A percentile compares a stretch with the other conserved stretches of the same genome.
Conservation (phyloP, 2,797 vertebrate species). For the Pelodytes ibericus region DNA sequence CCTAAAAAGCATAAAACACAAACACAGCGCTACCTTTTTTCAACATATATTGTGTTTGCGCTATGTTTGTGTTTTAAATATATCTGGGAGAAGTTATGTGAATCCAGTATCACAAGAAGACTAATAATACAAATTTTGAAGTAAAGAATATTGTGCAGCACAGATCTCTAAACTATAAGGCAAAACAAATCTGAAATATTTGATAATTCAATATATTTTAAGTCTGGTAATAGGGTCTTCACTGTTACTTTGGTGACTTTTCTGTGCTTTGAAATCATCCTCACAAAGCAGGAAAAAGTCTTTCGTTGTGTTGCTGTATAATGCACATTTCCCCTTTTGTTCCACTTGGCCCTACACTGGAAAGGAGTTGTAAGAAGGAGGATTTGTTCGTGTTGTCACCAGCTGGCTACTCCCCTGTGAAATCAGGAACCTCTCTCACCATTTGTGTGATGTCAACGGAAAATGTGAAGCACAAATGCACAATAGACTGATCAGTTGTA, state of each 20-base stretch:
- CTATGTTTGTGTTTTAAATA: too few relatives aligned
- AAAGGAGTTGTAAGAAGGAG: constrained; percentile 32
- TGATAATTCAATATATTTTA: too few relatives aligned
- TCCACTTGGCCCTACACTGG: constrained; percentile 19
- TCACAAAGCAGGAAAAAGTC: background rate
- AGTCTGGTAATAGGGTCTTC: too few relatives aligned
- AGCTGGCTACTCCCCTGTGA: constrained; percentile 51
- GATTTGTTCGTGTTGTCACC: constrained; percentile 49
- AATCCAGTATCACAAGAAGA: too few relatives aligned
- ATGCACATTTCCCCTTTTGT: constrained; percentile 33
- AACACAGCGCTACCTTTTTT: too few relatives aligned
- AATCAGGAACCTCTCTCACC: constrained; percentile 40
- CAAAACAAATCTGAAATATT: too few relatives aligned
- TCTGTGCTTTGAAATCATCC: background rate
- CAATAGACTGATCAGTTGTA: constrained; percentile 30
- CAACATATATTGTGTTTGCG: too few relatives aligned
- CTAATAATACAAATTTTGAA: too few relatives aligned
- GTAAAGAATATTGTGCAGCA: too few relatives aligned
- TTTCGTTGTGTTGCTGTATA: background rate
- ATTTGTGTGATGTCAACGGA: constrained; percentile 43
- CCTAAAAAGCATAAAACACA: too few relatives aligned
- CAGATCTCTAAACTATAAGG: too few relatives aligned
- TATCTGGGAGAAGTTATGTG: too few relatives aligned
- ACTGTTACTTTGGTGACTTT: background rate
- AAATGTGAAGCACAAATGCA: constrained; percentile 37